Base-by-base conservation (phyloP, 2,113 vertebrate species). In the Macrotus californicus region DNA sequence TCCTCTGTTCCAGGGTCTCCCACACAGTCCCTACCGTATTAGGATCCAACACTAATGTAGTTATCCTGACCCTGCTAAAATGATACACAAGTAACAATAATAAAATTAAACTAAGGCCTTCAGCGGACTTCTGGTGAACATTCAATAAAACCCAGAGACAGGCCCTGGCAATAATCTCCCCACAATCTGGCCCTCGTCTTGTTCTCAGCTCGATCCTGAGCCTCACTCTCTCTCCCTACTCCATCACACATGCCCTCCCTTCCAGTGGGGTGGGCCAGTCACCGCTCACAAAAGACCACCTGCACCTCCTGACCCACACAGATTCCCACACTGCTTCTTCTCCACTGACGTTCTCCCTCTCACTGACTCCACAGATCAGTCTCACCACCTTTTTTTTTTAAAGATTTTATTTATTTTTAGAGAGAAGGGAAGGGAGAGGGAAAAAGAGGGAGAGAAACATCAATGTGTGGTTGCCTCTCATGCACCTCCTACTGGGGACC, bases 241-340 rank as follows among this genome's bases (percentile, higher is more conserved):
- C 6, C 36, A 19, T 72, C 48, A 64, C 41, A 84, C 29, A 24
- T 2, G 46, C 6, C 6, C 39, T 52, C 0, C 12, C 14, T 46
- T 85, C 70, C 31, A 31, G 0, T n/a, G 22, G 84, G 36, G 39
- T 72, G 61, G 61, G 36, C 16, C 52, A 54, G n/a, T 24, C 39
- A 15, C 29, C 7, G 10, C 21, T 89, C 80, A 29, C 36, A 31
- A 41, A 48, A 76, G 50, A 34, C 13, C 18, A 12, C 43, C 43
- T 83, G n/a, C 2, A 7, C 34, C 3, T 2, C 9, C 59, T 34
- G 3, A 6, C 2, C 46, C 4, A 0, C 12, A 34, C 2, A 4
- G 31, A 22, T 59, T 29, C 15, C 31, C 43, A 64, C 52, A 34
- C 22, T n/a, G 31, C 16, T 66, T 9, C 52, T 61, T 66, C 54